Base-by-base conservation (phyloP, 1,140 invertebrate species). In the Formica selysi region DNA sequence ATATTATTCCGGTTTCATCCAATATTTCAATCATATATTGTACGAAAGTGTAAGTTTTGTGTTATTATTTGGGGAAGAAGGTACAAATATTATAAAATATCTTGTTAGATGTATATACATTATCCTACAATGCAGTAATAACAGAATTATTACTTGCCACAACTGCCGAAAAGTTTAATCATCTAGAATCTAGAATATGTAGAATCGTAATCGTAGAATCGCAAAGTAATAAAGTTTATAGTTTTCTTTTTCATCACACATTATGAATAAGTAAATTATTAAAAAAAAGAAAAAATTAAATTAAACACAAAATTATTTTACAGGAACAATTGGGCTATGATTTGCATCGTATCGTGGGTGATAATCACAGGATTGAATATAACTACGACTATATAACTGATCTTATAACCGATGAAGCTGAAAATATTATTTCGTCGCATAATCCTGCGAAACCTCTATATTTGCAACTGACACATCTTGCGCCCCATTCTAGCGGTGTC, bases 1-100 rank as follows among this genome's bases (percentile, higher is more conserved):
- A 0, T 97, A 97, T 89, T 97, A 96, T 94, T 95, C 94, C 85
- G 97, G 97, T 6, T 95, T 95, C 71, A 95, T 97, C 67, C 93
- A 95, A 80, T 97, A 96, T 86, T 96, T 93, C 87, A 95, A 96
- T 91, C 95, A 96, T 26, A 92, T 91, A 3, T 83, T 91, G 1
- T 90, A 87, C 7, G 92, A 94, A 87, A 87, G 90, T 65, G 96
- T 96, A 93, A 94, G 92, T 91, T 54, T 54, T 62, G 3, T 3
- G 32, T 44, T 3, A 64, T 64, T 44, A 44, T 29, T 61, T 26
- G 11, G 22, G 22, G 11, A 44, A 3, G 26, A 29, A 29, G 26
- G 0, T 13, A 16, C 32, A 7, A 29, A 11, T 32, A 64, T 19
- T 32, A 6, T 32, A 41, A 41, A 7, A 29, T 26, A 64, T 16